Percentiles rank a stretch among this genome's conserved stretches.
Evolutionary conservation across 2,113 vertebrate genomes (phyloP).

Genomic region (Dasypus novemcinctus): DNA sequence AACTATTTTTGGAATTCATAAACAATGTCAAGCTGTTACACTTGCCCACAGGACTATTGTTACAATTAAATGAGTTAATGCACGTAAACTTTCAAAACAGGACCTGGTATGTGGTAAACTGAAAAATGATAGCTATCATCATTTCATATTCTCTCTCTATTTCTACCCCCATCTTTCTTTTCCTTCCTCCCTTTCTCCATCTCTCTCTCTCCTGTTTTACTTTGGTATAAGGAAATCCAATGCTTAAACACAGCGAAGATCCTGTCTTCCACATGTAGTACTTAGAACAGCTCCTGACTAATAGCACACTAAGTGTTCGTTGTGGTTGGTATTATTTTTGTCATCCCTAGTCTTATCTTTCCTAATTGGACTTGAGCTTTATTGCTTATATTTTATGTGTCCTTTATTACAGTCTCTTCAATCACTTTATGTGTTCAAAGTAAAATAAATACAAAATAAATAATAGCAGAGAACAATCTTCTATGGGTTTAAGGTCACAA

Average conservation of each 20-base stretch:
- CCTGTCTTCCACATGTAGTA: not conserved
- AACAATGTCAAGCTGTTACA: too few species aligned
- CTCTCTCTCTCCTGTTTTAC: not conserved
- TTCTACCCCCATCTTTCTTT: not conserved
- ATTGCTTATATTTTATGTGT: not conserved
- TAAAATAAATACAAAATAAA: conserved; percentile 46
- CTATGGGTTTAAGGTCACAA: conserved; percentile 14
- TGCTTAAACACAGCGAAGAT: not conserved
- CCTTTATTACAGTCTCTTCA: not conserved
- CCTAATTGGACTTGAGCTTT: not conserved
- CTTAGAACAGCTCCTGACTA: not conserved
- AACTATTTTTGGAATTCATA: too few species aligned
- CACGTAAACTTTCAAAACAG: not conserved
- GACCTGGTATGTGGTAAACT: not conserved
- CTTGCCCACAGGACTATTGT: not conserved
- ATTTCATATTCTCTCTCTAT: not conserved
- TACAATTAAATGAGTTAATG: not conserved
- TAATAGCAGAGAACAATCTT: conserved; percentile 33
- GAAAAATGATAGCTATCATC: not conserved
- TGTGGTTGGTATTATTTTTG: not conserved
- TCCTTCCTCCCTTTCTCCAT: not conserved
- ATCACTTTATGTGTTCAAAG: conserved; percentile 12
- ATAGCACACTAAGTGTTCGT: not conserved
- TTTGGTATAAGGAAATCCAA: not conserved
- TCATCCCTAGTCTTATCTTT: not conserved